Percentiles rank a stretch among this genome's conserved stretches.
Evolutionary conservation across 2,888 invertebrate species (phyloP).

Genomic region (Drosophila flavopinicola): DNA sequence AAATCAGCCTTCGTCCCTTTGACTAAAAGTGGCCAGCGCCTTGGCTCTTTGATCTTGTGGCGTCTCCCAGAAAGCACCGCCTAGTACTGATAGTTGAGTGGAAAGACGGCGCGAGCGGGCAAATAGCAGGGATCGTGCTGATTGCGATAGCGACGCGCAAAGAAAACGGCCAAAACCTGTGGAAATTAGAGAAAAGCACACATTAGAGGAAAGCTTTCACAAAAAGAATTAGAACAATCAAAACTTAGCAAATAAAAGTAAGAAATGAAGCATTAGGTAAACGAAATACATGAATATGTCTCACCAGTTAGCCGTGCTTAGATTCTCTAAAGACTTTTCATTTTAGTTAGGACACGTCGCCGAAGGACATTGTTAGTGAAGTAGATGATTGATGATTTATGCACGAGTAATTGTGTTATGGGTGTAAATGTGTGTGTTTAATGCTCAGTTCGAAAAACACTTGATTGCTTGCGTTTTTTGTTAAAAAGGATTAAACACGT

Average conservation of each 20-base stretch:
- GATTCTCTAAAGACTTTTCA: constrained; percentile 17
- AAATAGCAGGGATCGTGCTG: constrained; percentile 90
- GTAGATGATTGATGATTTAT: background rate
- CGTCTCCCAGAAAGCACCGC: constrained; percentile 4
- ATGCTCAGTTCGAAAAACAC: constrained; percentile 58
- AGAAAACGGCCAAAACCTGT: constrained; percentile 92
- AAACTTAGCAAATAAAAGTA: background rate
- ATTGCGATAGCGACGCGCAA: constrained; percentile 92
- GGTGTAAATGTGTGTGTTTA: constrained; percentile 29
- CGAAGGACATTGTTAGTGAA: constrained; percentile 14
- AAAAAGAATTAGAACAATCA: background rate
- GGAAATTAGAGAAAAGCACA: constrained; percentile 41
- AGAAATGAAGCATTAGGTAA: background rate
- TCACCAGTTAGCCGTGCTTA: constrained; percentile 61
- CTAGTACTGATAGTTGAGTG: constrained; percentile 84
- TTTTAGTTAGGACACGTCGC: constrained; percentile 16
- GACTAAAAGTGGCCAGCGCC: constrained; percentile 62
- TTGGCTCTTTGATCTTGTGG: constrained; percentile 37
- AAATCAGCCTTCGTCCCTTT: constrained; percentile 81
- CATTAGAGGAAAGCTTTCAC: background rate
- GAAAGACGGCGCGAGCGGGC: constrained; percentile 90
- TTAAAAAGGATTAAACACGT: constrained; percentile 61
- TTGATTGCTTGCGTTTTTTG: constrained; percentile 68
- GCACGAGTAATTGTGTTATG: constrained; percentile 1
- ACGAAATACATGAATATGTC: constrained; percentile 29